Conservation (phyloP, 2,797 vertebrate genomes). For the Falco cherrug region DNA sequence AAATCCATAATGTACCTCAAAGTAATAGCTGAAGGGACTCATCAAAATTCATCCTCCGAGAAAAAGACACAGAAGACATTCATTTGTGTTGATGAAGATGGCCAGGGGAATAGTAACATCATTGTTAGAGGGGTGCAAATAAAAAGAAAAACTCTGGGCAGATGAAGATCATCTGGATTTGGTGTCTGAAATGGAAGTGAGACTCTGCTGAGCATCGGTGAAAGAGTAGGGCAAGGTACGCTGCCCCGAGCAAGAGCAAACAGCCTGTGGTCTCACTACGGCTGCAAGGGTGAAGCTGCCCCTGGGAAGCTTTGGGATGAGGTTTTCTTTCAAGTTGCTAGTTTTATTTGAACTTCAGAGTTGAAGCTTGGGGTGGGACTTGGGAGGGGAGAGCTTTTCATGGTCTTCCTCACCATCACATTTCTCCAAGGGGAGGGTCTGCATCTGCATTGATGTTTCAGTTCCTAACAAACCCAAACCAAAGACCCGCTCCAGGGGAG, state of each 20-base stretch:
- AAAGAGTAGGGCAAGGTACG: background rate
- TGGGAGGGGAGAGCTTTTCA: background rate
- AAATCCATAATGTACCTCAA: background rate
- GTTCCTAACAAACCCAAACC: background rate
- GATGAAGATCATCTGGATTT: background rate
- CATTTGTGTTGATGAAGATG: background rate
- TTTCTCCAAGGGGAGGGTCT: background rate
- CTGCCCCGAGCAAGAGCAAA: background rate
- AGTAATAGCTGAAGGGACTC: background rate
- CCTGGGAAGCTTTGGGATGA: background rate
- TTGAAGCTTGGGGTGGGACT: background rate
- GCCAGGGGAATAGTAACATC: background rate
- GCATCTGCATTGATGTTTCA: background rate
- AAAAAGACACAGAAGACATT: background rate
- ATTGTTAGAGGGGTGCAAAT: background rate
- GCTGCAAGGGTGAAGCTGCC: background rate
- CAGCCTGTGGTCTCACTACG: background rate
- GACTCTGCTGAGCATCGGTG: background rate
- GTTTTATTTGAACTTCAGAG: background rate
- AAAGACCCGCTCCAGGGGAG: background rate
- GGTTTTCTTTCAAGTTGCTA: background rate
- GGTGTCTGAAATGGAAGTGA: background rate
- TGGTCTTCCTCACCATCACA: background rate
- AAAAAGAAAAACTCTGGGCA: background rate
- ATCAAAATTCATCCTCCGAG: background rate